Evolutionary conservation across 2,113 vertebrate genomes (phyloP), one percentile per base, ranked within the genome.

Genomic region (Lophotis ruficrista): DNA sequence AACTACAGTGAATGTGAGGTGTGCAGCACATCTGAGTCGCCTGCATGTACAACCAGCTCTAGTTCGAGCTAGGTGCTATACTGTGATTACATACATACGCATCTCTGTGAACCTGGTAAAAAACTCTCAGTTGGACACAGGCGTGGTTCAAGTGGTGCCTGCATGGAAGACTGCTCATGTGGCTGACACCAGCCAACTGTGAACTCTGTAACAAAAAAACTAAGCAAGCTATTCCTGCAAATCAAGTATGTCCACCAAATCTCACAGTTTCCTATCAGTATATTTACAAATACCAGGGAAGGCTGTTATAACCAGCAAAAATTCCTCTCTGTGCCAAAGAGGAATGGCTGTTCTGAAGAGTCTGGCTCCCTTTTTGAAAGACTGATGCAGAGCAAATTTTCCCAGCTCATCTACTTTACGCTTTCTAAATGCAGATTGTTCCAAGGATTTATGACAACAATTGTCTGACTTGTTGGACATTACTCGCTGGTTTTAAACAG

Each of bases 401-500:
- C 69, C 53, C 57, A 69, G 82, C 37, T 71, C 61, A 68, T 71
- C 66, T 76, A 50, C 81, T 75, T 85, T 47, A 79, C 83, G 76
- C 68, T 77, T 58, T 91, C 53, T 89, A 83, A 69, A 83, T 45
- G 71, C 27, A 95, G 47, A 92, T 48, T 70, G 75, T 78, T 75
- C 22, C 61, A 94, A 87, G 57, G 73, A 77, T 81, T 82, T 83
- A 56, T 81, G 43, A 95, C 60, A 94, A 83, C 80, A 83, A 71
- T 47, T 58, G 33, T 73, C 14, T 56, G 33, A 85, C 83, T 87
- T 90, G 79, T 58, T 82, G 53, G 45, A 82, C 50, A 58, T 61
- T 77, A 58, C 64, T 68, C 95, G 69, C 50, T 90, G 41, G 21
- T 87, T 96, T 97, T 89, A 89, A 96, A 77, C 70, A 87, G 38